phyloP scores from a whole-genome alignment of 2,113 vertebrate genomes.

The Phalacrocorax aristotelis region DNA sequence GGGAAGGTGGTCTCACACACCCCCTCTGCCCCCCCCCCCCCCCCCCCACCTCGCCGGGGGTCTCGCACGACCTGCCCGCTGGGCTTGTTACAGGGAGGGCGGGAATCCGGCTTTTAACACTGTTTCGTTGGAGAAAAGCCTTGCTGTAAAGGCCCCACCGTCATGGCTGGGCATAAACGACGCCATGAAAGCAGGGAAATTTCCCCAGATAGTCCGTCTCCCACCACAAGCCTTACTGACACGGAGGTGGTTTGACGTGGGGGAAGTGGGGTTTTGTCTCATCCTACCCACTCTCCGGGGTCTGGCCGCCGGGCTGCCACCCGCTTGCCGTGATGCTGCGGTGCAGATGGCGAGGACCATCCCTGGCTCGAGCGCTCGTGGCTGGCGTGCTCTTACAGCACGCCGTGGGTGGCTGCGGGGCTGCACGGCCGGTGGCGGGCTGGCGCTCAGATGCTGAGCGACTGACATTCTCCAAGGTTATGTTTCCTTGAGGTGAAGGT shows the following conservation, averaged over 20 bases:
- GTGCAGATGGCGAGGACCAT: background rate
- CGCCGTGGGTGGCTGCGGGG: fast-evolving
- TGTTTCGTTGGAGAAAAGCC: background rate
- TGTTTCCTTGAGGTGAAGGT: background rate
- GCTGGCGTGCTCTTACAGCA: fast-evolving
- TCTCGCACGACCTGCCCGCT: background rate
- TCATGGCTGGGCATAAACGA: fast-evolving
- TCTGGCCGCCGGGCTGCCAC: background rate
- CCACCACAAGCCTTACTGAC: no score
- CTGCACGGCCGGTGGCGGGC: fast-evolving
- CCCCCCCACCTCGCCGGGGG: no score
- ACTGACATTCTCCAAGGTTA: fast-evolving
- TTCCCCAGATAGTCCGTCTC: background rate
- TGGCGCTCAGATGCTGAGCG: fast-evolving
- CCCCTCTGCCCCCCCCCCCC: no score
- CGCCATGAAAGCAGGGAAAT: background rate
- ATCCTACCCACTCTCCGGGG: fast-evolving
- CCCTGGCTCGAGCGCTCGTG: fast-evolving
- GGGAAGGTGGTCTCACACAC: background rate
- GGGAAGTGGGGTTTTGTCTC: background rate
- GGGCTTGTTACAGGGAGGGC: fast-evolving
- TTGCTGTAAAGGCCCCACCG: background rate
- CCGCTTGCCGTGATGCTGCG: fast-evolving
- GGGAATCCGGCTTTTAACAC: background rate
- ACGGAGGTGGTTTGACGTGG: fast-evolving